phyloP scores from a whole-genome alignment of 1,140 invertebrate genomes.

The Drosophila pseudoananassae region DNA sequence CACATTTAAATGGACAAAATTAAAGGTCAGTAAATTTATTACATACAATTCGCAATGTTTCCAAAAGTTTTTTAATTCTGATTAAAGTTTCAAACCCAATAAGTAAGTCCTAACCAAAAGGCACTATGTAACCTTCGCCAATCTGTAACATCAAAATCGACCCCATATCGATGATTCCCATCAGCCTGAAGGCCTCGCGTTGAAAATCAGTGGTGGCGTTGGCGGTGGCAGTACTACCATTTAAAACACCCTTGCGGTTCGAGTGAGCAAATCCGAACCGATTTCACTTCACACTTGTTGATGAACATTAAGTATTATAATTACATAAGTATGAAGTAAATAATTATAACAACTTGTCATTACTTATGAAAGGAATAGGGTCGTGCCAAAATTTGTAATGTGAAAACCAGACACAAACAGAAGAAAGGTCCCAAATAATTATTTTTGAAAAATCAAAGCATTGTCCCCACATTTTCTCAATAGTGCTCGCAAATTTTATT shows the following conservation, averaged over 20 bases:
- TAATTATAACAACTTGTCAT: too few relatives aligned
- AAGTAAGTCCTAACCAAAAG: constrained; percentile 32
- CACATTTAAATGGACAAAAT: too few relatives aligned
- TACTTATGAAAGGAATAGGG: too few relatives aligned
- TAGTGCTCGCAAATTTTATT: constrained; percentile 16
- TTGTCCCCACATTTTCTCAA: constrained; percentile 19
- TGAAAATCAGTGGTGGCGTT: constrained; percentile 49
- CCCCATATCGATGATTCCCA: constrained; percentile 16
- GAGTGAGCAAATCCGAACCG: constrained; percentile 4
- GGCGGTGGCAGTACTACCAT: constrained; percentile 14
- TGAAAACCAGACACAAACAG: neutral
- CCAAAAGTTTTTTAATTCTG: neutral
- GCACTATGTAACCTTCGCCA: neutral
- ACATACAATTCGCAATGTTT: neutral
- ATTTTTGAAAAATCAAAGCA: constrained; percentile 16
- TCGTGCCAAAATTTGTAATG: neutral
- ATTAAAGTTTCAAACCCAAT: neutral
- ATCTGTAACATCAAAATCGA: constrained; percentile 13
- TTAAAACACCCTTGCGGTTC: constrained; percentile 7
- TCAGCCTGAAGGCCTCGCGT: constrained; percentile 16
- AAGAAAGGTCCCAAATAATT: constrained; percentile 13
- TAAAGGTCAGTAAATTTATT: neutral
- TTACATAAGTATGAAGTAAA: too few relatives aligned
- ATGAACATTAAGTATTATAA: constrained; percentile 58
- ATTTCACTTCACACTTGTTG: constrained; percentile 57